A percentile compares a stretch with the other conserved stretches of the same genome.
These are phyloP conservation scores for Argentina silus DNA, from an alignment of 2,797 vertebrate species.

Conservation along the genomic window DNA sequence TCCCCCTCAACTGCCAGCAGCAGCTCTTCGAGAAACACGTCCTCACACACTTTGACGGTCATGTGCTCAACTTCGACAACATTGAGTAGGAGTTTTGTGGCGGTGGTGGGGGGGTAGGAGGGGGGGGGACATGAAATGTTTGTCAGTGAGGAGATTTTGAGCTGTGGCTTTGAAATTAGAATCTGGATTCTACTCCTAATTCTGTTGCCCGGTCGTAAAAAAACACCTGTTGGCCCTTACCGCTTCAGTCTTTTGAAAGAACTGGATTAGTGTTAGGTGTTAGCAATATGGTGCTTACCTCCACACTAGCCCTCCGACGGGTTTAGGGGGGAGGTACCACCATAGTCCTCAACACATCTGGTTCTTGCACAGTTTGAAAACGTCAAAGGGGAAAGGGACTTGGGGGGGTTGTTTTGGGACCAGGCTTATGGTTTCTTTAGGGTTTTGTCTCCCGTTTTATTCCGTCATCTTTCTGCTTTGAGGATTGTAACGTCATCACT, in stretches of 20 bases:
- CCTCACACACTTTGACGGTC: slow-evolving; percentile 94
- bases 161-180: neutral
- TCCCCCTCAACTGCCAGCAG: slow-evolving; percentile 93
- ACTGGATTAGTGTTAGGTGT: neutral
- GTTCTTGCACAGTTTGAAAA: no score
- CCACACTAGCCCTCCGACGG: neutral
- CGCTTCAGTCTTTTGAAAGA: no score
- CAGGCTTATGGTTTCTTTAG: slow-evolving; percentile 20
- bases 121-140: slow-evolving; percentile 4
- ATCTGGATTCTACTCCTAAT: no score
- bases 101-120: neutral
- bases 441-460: slow-evolving; percentile 45
- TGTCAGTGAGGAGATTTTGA: no score
- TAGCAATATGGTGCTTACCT: neutral
- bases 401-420: slow-evolving; percentile 3
- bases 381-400: neutral
- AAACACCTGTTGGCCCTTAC: no score
- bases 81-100: slow-evolving; percentile 57
- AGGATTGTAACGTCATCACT: slow-evolving; percentile 35
- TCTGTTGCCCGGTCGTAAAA: no score
- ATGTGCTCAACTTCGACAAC: slow-evolving; percentile 93
- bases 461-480: slow-evolving; percentile 50
- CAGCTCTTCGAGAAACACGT: slow-evolving; percentile 93
- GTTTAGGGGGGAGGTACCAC: no score
- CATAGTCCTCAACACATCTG: no score